phyloP scores from a whole-genome alignment of 2,888 invertebrate species.

The Malthinus seriepunctatus region DNA sequence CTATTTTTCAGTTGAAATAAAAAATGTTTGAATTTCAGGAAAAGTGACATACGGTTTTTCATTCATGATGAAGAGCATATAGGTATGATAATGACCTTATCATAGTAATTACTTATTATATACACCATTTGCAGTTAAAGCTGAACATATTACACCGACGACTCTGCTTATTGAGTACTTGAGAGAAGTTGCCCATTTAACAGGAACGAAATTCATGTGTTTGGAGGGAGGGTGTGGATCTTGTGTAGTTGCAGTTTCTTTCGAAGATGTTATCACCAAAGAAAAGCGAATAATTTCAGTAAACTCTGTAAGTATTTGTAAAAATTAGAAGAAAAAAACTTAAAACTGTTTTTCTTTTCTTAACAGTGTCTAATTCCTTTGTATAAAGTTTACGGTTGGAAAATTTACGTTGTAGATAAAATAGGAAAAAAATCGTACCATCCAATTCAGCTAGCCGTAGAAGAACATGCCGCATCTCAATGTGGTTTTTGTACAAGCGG shows the following conservation, averaged over 20 bases:
- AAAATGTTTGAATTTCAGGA: slow-evolving; percentile 1
- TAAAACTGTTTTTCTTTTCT: not conserved
- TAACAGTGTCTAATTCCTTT: slow-evolving; percentile 58
- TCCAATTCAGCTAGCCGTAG: slow-evolving; percentile 62
- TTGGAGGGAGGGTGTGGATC: slow-evolving; percentile 75
- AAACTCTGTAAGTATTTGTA: slow-evolving; percentile 62
- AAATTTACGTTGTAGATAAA: slow-evolving; percentile 70
- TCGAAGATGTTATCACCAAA: slow-evolving; percentile 55
- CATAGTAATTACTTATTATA: not conserved
- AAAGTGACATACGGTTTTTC: slow-evolving; percentile 24
- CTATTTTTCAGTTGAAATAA: too few relatives aligned
- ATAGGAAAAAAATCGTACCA: slow-evolving; percentile 69
- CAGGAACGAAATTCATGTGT: slow-evolving; percentile 74
- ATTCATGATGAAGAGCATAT: slow-evolving; percentile 27
- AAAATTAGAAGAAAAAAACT: not conserved
- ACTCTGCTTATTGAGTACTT: slow-evolving; percentile 69
- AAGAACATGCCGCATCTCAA: slow-evolving; percentile 65
- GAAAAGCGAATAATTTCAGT: slow-evolving; percentile 60
- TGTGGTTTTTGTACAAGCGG: slow-evolving; percentile 76
- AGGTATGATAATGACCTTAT: slow-evolving; percentile 21
- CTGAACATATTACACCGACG: slow-evolving; percentile 54
- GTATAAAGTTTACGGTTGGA: slow-evolving; percentile 63
- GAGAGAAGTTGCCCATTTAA: slow-evolving; percentile 62
- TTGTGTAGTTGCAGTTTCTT: slow-evolving; percentile 61
- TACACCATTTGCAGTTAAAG: slow-evolving; percentile 39